Conservation (phyloP, 2,797 vertebrate species). For the Peromyscus melanophrys region DNA sequence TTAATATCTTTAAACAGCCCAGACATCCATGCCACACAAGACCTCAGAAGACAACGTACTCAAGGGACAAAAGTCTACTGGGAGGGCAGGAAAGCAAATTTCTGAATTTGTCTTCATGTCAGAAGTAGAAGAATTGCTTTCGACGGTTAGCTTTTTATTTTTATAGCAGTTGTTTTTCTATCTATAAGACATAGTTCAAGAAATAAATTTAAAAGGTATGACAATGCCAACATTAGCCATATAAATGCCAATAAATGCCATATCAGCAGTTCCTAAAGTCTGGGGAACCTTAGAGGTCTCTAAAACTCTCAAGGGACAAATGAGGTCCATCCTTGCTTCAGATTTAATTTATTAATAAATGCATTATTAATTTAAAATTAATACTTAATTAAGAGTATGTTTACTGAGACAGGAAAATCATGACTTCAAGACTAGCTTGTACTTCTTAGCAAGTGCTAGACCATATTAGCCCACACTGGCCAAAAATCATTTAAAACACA, state of each 20-base stretch:
- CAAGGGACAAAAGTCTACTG: background rate
- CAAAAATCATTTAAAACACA: background rate
- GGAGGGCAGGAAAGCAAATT: background rate
- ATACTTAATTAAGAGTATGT: slow-evolving; percentile 51
- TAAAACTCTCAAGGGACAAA: background rate
- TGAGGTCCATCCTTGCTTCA: background rate
- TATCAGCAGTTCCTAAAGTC: background rate
- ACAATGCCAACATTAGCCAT: background rate
- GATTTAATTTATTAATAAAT: background rate
- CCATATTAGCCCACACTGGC: background rate
- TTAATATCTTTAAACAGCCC: background rate
- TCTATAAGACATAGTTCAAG: background rate
- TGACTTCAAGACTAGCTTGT: background rate
- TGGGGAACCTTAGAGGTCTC: background rate
- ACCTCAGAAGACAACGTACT: background rate
- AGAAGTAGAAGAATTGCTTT: background rate
- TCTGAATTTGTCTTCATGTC: background rate
- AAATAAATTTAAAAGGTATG: background rate
- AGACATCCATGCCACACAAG: background rate
- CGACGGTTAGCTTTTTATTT: background rate
- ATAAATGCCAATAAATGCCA: background rate
- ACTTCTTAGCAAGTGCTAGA: background rate
- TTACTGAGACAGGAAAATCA: background rate
- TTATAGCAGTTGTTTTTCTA: background rate
- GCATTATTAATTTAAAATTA: background rate